Evolutionary conservation across 1,140 invertebrate genomes (phyloP), one percentile per base, ranked within the genome.

Genomic region (Drosophila arizonae): DNA sequence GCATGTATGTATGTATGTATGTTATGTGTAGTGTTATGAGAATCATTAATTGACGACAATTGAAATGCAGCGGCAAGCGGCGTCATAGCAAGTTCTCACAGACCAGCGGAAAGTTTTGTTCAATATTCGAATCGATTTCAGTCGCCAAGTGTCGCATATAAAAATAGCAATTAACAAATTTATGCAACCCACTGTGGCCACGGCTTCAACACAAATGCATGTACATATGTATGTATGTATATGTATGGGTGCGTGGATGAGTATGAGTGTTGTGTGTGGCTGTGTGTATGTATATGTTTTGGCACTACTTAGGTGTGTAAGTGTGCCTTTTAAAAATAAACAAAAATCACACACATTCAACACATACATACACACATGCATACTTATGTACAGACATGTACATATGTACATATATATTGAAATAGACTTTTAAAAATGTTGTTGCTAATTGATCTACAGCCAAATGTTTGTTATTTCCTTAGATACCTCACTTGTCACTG

Each of bases 81-180:
- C 79, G 54, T 51, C 72, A 79, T 77, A 77, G 69, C 51, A 68
- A 88, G 65, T 78, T 76, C 65, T 52, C 46, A 52, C 58, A 82
- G 76, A 79, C 84, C 39, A 87, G 84, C 79, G 82, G 82, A 87
- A 87, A 87, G 79, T 87, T 87, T 86, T 69, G 26, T 73, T 69
- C 71, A 64, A 69, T 77, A 73, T 64, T 80, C 68, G 60, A 75
- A 64, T 75, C 65, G 68, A 85, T 85, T 76, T 75, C 48, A 39
- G 72, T 81, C 64, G 67, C 67, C 78, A 71, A 81, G 81, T 72
- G 71, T 63, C 61, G 50, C 55, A 51, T 70, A 54, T 86, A 87
- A 76, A 86, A 87, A 86, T 87, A 86, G 76, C 76, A 86, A 87
- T 86, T 86, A 79, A 86, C 78, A 67, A 81, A 81, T 86, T 87